Evolutionary conservation across 2,797 vertebrate genomes (phyloP).

Genomic region (Chelidonichthys spinosus): DNA sequence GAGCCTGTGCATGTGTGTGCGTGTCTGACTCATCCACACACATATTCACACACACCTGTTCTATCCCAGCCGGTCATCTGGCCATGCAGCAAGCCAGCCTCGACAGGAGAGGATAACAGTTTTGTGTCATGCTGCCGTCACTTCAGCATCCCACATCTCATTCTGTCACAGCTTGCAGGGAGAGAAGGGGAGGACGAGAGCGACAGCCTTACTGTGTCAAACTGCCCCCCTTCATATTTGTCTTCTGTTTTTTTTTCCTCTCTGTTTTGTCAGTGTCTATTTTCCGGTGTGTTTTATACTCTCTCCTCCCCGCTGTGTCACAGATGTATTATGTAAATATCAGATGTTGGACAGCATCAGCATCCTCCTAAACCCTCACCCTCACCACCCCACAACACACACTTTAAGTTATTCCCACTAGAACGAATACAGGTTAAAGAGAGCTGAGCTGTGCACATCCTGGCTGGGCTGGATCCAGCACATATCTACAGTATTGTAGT

Average conservation of each 20-base stretch:
- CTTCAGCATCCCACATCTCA: conserved; percentile 54
- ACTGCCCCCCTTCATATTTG: conserved; percentile 4
- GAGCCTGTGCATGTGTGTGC: conserved; percentile 1
- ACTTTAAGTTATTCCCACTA: conserved; percentile 32
- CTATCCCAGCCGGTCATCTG: conserved; percentile 43
- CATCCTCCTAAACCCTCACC: conserved; percentile 1
- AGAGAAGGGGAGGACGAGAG: conserved; percentile 1
- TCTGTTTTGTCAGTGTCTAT: conserved; percentile 10
- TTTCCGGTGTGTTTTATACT: not conserved
- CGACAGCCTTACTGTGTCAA: conserved; percentile 15
- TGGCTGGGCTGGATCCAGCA: conserved; percentile 17
- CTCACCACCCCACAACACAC: not conserved
- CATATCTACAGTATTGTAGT: conserved; percentile 13
- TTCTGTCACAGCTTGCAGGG: conserved; percentile 49
- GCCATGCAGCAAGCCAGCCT: conserved; percentile 44
- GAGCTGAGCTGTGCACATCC: conserved; percentile 45
- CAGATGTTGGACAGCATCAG: conserved; percentile 64
- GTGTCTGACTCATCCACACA: conserved; percentile 14
- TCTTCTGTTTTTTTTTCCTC: not conserved
- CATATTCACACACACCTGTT: conserved; percentile 47
- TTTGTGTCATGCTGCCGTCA: conserved; percentile 61
- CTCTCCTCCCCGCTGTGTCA: conserved; percentile 16
- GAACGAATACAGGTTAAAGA: conserved; percentile 38
- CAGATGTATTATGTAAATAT: conserved; percentile 51
- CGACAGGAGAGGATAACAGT: conserved; percentile 60